A percentile compares a stretch with the other conserved stretches of the same genome.
phyloP scores from a whole-genome alignment of 2,888 invertebrate species.

The Amiota mariae region DNA sequence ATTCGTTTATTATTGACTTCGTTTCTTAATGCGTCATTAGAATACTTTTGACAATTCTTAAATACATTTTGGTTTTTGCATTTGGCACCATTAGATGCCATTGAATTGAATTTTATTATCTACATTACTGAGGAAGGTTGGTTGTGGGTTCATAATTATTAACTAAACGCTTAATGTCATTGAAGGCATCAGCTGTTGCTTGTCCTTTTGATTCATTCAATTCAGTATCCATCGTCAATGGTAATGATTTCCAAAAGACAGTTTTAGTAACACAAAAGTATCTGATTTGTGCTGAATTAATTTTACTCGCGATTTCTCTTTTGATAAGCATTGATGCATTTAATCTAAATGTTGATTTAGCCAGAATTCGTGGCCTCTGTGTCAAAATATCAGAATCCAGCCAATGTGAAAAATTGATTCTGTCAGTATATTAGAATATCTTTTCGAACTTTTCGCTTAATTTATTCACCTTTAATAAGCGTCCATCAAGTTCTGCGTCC shows the following conservation, averaged over 20 bases:
- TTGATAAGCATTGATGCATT: no score
- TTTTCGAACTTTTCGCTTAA: constrained; percentile 53
- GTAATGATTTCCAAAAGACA: neutral
- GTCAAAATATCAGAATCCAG: no score
- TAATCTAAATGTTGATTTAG: no score
- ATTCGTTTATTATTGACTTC: no score
- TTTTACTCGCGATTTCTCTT: neutral
- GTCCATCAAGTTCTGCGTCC: constrained; percentile 39
- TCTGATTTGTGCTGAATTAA: constrained; percentile 22
- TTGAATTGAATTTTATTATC: no score
- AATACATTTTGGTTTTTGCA: no score
- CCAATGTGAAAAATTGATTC: no score
- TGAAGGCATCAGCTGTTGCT: neutral
- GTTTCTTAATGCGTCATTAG: no score
- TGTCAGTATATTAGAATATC: no score
- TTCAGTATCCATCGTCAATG: neutral
- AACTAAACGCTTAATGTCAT: neutral
- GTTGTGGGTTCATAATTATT: neutral
- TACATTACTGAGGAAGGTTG: neutral
- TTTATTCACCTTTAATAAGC: constrained; percentile 66
- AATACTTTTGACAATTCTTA: no score
- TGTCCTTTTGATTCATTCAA: neutral
- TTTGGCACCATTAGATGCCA: no score
- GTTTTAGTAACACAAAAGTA: neutral
- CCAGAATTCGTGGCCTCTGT: no score